phyloP scores from a whole-genome alignment of 2,113 vertebrate species.

The Psophia crepitans region DNA sequence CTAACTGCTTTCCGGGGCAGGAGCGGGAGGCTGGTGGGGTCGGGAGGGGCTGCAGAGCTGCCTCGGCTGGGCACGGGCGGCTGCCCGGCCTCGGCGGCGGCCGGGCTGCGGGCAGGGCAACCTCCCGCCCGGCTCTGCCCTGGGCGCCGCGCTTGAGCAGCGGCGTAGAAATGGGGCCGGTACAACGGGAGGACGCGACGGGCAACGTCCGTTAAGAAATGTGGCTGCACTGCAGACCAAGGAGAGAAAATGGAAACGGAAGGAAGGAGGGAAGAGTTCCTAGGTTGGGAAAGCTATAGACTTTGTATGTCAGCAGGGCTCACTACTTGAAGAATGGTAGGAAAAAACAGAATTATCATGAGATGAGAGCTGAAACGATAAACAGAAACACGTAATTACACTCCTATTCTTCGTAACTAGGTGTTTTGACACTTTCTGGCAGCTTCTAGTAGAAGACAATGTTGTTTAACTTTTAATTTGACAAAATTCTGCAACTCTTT shows the following conservation, averaged over 20 bases:
- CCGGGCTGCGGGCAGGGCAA: not conserved
- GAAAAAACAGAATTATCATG: constrained; percentile 27
- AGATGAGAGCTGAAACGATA: constrained; percentile 63
- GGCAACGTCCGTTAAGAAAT: not conserved
- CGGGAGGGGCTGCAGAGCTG: not conserved
- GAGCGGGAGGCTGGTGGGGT: not conserved
- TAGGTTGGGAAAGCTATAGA: not conserved
- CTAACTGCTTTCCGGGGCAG: not conserved
- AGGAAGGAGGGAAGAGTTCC: not conserved
- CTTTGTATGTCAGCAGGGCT: not conserved
- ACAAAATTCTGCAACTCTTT: constrained; percentile 62
- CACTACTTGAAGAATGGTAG: constrained; percentile 32
- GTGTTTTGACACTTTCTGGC: constrained; percentile 75
- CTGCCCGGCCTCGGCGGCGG: not conserved
- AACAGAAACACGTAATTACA: constrained; percentile 74
- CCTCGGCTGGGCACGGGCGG: rapidly evolving
- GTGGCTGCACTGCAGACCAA: not conserved
- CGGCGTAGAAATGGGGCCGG: not conserved
- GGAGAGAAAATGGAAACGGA: not conserved
- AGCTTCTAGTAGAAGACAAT: constrained; percentile 64
- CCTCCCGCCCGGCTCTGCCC: not conserved
- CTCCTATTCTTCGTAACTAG: constrained; percentile 67
- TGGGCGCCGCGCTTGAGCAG: not conserved
- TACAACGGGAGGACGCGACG: not conserved
- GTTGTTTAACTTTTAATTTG: constrained; percentile 73